Evolutionary conservation across 1,140 invertebrate genomes (phyloP).

Genomic region (Anastatus disparis): DNA sequence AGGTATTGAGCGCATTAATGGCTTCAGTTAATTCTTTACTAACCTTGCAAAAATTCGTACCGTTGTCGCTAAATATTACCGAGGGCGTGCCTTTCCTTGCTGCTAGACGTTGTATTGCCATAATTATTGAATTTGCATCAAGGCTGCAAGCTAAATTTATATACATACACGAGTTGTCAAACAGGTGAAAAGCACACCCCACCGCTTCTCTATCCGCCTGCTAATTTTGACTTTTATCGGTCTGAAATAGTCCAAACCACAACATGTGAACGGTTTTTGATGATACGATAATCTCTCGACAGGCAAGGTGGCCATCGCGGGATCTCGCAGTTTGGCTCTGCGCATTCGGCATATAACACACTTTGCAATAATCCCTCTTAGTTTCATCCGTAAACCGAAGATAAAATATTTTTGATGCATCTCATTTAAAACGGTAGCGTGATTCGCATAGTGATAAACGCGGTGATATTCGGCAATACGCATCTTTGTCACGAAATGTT

Average conservation of each 20-base stretch:
- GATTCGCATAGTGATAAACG: neutral
- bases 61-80: neutral
- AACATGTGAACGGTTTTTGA: neutral
- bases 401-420: neutral
- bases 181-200: conserved; percentile 8
- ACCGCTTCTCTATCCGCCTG: neutral
- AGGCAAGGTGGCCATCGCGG: conserved; percentile 2
- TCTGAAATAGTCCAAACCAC: conserved; percentile 12
- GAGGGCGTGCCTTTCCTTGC: neutral
- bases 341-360: neutral
- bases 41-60: neutral
- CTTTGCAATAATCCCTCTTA: neutral
- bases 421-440: neutral
- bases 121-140: neutral
- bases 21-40: neutral
- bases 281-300: neutral
- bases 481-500: neutral
- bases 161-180: neutral
- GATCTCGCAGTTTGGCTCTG: neutral
- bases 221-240: neutral
- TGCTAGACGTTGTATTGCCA: neutral
- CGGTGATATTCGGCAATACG: neutral
- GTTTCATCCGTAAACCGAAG: neutral
- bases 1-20: too few species aligned
- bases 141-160: neutral